A percentile compares a stretch with the other conserved stretches of the same genome.
Evolutionary conservation across 2,113 vertebrate genomes (phyloP).

Genomic region (Microcebus murinus): DNA sequence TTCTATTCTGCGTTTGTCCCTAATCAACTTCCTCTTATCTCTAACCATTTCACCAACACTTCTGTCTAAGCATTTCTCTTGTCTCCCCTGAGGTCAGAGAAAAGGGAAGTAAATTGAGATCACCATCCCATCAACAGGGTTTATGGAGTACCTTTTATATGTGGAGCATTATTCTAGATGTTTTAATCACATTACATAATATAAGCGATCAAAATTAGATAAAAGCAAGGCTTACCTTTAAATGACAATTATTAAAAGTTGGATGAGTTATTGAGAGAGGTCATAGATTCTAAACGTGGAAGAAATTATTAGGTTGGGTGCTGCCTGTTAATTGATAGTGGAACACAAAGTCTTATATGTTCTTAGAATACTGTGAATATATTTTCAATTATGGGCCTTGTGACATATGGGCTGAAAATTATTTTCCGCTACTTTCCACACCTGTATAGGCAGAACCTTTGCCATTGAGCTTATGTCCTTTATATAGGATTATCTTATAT

Average conservation of each 20-base stretch:
- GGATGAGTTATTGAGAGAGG: background rate
- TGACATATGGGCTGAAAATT: background rate
- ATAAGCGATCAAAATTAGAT: background rate
- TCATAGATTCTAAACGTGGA: background rate
- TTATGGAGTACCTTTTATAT: background rate
- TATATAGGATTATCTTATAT: background rate
- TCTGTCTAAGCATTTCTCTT: background rate
- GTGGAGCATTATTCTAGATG: background rate
- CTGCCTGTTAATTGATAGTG: background rate
- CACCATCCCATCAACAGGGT: background rate
- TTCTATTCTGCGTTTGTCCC: background rate
- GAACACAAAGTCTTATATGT: background rate
- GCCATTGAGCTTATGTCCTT: background rate
- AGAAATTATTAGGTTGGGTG: background rate
- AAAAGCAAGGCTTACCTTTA: background rate
- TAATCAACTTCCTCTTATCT: background rate
- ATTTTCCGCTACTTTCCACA: background rate
- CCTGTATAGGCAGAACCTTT: background rate
- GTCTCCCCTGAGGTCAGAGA: background rate
- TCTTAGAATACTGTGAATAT: background rate
- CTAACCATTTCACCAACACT: background rate
- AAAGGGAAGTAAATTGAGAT: constrained; percentile 1
- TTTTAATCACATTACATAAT: background rate
- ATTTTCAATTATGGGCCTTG: constrained; percentile 19
- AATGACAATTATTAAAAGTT: background rate